Percentiles rank a stretch among this genome's conserved stretches.
phyloP scores from a whole-genome alignment of 2,888 invertebrate genomes.

The Euzophera pinguis region DNA sequence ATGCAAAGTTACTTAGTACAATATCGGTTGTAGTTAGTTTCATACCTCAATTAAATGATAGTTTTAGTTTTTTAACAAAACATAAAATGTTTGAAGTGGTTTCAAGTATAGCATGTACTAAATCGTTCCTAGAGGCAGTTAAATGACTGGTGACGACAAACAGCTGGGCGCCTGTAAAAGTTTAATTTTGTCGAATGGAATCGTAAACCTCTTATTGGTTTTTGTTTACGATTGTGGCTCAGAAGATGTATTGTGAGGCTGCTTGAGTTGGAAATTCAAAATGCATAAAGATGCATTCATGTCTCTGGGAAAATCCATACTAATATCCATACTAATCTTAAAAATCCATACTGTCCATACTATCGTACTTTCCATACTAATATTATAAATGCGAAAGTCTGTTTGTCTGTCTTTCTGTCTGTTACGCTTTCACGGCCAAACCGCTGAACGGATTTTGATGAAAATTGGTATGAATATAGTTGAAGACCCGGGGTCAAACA shows the following conservation, averaged over 20 bases:
- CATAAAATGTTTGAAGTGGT: slow-evolving; percentile 7
- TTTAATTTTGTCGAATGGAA: slow-evolving; percentile 72
- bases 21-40: not conserved
- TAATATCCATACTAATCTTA: too few species aligned
- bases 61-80: not conserved
- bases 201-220: slow-evolving; percentile 71
- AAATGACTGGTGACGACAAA: slow-evolving; percentile 47
- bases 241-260: slow-evolving; percentile 48
- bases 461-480: too few species aligned
- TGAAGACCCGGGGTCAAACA: too few species aligned
- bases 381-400: too few species aligned
- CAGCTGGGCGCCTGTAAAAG: slow-evolving; percentile 67
- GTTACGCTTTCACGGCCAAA: too few species aligned
- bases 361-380: too few species aligned
- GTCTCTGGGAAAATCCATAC: too few species aligned
- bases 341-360: too few species aligned
- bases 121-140: slow-evolving; percentile 34
- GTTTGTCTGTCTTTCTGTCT: too few species aligned
- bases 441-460: too few species aligned
- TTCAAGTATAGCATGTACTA: slow-evolving; percentile 4
- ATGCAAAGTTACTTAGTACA: too few species aligned
- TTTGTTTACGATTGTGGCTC: slow-evolving; percentile 64
- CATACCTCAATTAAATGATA: not conserved
- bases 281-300: not conserved
- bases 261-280: slow-evolving; percentile 30